A percentile compares a stretch with the other conserved stretches of the same genome.
Conservation (phyloP, 2,113 vertebrate species). For the Ondatra zibethicus region DNA sequence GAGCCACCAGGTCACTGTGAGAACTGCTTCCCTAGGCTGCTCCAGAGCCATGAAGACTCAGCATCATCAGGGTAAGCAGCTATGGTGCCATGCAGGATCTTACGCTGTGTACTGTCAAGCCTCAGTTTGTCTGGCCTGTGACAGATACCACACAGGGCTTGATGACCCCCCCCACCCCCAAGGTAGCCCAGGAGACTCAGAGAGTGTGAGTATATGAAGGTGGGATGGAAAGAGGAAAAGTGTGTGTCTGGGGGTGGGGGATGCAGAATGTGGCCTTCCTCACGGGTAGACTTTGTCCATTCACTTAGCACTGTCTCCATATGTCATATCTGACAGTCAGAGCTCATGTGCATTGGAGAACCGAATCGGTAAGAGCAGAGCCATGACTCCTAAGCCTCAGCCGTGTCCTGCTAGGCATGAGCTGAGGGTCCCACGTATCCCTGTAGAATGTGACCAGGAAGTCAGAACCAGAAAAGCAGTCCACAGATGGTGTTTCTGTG, state of each 20-base stretch:
- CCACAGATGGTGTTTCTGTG: background rate
- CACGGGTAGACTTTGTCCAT: rapidly evolving
- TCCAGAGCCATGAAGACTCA: background rate
- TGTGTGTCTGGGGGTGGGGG: background rate
- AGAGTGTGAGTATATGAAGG: background rate
- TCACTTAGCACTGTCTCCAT: background rate
- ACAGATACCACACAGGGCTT: background rate
- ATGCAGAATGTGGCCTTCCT: background rate
- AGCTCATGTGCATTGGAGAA: background rate
- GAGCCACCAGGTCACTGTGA: too few species aligned
- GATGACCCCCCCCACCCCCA: too few species aligned
- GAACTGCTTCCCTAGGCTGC: background rate
- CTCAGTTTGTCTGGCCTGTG: background rate
- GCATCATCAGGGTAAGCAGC: background rate
- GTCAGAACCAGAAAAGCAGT: background rate
- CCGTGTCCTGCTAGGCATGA: background rate
- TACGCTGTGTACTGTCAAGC: too few species aligned
- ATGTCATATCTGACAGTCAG: background rate
- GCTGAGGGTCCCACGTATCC: too few species aligned
- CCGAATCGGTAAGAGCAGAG: background rate
- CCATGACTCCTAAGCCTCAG: background rate
- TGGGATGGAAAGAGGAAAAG: background rate
- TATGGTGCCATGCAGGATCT: too few species aligned
- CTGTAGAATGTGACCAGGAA: background rate
- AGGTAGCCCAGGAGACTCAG: background rate